Evolutionary conservation across 2,797 vertebrate genomes (phyloP).

Genomic region (Coccyzus lansbergi): DNA sequence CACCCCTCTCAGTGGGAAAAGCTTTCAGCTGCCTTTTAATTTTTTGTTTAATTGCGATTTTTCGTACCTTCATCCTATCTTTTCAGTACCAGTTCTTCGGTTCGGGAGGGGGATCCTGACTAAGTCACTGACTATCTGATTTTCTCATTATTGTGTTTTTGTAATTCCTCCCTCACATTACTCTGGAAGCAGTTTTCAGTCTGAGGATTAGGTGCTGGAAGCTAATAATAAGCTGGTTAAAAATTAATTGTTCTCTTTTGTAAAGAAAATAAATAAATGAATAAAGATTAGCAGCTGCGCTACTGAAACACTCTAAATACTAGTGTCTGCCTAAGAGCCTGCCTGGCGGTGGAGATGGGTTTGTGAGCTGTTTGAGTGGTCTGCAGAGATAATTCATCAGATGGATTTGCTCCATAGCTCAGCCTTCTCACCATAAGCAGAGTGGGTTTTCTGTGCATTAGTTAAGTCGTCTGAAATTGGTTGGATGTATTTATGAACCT

Average conservation of each 20-base stretch:
- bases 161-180: neutral
- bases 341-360: neutral
- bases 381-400: neutral
- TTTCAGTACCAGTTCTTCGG: neutral
- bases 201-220: constrained; percentile 18
- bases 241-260: constrained; percentile 27
- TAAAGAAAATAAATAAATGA: constrained; percentile 41
- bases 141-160: constrained; percentile 11
- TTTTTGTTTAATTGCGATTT: neutral
- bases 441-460: neutral
- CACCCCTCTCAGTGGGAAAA: neutral
- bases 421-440: neutral
- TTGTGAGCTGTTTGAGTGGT: neutral
- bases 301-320: neutral
- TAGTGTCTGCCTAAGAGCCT: neutral
- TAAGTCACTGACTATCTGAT: neutral
- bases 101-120: neutral
- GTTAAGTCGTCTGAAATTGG: neutral
- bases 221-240: constrained; percentile 43
- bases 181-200: neutral
- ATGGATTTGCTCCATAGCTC: neutral
- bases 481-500: neutral
- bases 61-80: neutral
- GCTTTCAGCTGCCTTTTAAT: neutral
- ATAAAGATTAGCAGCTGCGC: constrained; percentile 14